phyloP scores from a whole-genome alignment of 2,888 invertebrate species.

The Strigamia crassipes region DNA sequence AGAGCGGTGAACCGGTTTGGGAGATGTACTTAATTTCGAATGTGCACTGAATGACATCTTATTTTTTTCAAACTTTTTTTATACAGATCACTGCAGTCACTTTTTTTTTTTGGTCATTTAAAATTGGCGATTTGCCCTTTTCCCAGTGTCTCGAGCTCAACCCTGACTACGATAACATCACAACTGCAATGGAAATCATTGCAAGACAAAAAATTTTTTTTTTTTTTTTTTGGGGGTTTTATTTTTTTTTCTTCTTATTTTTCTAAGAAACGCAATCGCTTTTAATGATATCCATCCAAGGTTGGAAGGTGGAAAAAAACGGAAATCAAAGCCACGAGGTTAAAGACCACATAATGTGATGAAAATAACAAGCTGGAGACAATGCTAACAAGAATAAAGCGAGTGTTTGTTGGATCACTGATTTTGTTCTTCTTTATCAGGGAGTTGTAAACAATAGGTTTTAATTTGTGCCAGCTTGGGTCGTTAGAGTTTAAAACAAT shows the following conservation, averaged over 20 bases:
- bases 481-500: too few species aligned
- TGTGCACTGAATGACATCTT: background rate
- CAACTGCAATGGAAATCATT: background rate
- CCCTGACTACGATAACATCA: background rate
- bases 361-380: background rate
- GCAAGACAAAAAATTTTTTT: background rate
- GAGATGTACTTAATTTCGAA: background rate
- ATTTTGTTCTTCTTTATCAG: too few species aligned
- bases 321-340: background rate
- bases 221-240: too few species aligned
- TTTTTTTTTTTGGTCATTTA: conserved; percentile 1
- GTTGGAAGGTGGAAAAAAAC: background rate
- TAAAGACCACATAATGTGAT: background rate
- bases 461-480: too few species aligned
- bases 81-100: too few species aligned
- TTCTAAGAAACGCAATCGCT: background rate
- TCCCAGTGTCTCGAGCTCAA: background rate
- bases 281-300: background rate
- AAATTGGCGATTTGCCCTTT: conserved; percentile 2
- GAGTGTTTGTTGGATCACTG: background rate
- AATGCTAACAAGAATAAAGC: too few species aligned
- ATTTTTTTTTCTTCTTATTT: background rate
- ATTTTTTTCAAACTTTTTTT: too few species aligned
- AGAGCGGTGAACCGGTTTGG: too few species aligned
- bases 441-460: too few species aligned